phyloP scores from a whole-genome alignment of 2,888 invertebrate species.

The Caenorhabditis panamensis region DNA sequence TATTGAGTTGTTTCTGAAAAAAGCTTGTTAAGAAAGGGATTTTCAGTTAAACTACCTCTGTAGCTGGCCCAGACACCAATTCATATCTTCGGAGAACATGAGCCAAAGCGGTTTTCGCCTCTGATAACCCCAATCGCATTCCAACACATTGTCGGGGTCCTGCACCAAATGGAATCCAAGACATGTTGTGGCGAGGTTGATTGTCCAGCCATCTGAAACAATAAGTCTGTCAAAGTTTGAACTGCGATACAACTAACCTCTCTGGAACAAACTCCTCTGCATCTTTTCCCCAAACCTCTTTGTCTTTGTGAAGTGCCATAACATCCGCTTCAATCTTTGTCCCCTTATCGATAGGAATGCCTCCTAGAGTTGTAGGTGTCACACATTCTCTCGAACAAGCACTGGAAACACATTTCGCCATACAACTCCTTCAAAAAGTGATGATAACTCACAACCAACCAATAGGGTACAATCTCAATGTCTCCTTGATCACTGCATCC shows the following conservation, averaged over 20 bases:
- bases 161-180: slow-evolving; percentile 74
- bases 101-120: slow-evolving; percentile 74
- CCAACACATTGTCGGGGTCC: slow-evolving; percentile 78
- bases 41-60: slow-evolving; percentile 61
- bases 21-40: no score
- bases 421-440: background rate
- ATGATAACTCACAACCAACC: slow-evolving; percentile 69
- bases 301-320: slow-evolving; percentile 71
- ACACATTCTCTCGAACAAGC: slow-evolving; percentile 70
- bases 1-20: slow-evolving; percentile 50
- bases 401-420: slow-evolving; percentile 64
- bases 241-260: slow-evolving; percentile 64
- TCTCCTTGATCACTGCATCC: slow-evolving; percentile 76
- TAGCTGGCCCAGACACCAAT: slow-evolving; percentile 59
- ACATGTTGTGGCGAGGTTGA: slow-evolving; percentile 41
- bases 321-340: slow-evolving; percentile 73
- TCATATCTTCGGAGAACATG: slow-evolving; percentile 69
- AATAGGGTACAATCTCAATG: slow-evolving; percentile 74
- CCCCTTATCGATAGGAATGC: slow-evolving; percentile 70
- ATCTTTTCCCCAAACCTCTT: slow-evolving; percentile 78
- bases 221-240: background rate
- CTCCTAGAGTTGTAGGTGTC: slow-evolving; percentile 70
- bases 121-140: slow-evolving; percentile 74
- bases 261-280: slow-evolving; percentile 77
- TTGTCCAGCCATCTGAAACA: slow-evolving; percentile 61